A percentile compares a stretch with the other conserved stretches of the same genome.
phyloP scores from a whole-genome alignment of 1,140 invertebrate genomes.

The Probaryconus sp. region DNA sequence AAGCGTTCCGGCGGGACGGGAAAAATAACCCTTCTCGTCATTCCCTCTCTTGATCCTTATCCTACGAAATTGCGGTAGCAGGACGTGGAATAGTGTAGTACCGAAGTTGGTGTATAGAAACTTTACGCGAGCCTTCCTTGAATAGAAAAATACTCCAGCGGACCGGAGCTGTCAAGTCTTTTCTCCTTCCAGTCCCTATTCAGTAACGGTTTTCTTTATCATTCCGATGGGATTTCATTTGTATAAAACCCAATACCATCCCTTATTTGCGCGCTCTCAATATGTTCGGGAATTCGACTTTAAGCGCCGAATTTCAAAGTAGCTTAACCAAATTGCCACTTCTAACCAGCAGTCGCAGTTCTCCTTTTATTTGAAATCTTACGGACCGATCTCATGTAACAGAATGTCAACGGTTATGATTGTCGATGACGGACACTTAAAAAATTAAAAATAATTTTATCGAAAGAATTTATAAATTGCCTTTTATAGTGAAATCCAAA shows the following conservation, averaged over 20 bases:
- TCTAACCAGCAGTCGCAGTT: neutral
- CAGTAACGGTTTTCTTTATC: constrained; percentile 44
- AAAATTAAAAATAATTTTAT: no score
- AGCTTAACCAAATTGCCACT: constrained; percentile 1
- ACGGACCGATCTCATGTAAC: no score
- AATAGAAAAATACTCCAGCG: constrained; percentile 74
- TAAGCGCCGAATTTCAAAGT: constrained; percentile 7
- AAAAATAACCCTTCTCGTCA: constrained; percentile 58
- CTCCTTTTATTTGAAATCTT: no score
- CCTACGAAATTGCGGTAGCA: constrained; percentile 40
- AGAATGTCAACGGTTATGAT: no score
- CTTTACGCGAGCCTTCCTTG: constrained; percentile 70
- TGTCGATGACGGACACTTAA: no score
- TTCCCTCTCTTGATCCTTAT: constrained; percentile 55
- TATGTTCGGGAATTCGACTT: constrained; percentile 40
- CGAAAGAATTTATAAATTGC: no score
- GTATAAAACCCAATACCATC: constrained; percentile 64
- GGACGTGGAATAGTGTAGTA: constrained; percentile 63
- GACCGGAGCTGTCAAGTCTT: constrained; percentile 44
- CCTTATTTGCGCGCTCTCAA: constrained; percentile 18
- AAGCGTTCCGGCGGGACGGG: constrained; percentile 66
- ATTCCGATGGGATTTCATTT: constrained; percentile 68
- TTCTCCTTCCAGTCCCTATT: constrained; percentile 19
- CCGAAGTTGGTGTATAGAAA: constrained; percentile 67
- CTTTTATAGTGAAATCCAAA: no score